Percentiles rank a stretch among this genome's conserved stretches.
These are phyloP conservation scores for Etia nguti DNA, from an alignment of 2,113 vertebrate genomes.

Conservation along the genomic window DNA sequence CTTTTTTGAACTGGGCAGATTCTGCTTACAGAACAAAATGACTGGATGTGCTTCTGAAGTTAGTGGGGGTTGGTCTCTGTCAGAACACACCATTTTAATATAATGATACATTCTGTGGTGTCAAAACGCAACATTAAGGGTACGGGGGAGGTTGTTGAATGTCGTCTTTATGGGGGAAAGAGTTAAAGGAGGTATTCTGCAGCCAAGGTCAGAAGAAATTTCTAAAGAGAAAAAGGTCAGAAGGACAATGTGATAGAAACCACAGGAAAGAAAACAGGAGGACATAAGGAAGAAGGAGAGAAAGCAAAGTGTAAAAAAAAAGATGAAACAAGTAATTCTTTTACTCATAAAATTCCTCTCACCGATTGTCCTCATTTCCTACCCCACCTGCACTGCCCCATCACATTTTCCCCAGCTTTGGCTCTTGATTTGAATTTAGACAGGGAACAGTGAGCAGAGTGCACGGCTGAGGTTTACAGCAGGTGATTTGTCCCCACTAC, in stretches of 20 bases:
- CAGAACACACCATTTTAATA: not conserved
- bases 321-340: constrained; percentile 21
- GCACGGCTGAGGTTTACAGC: constrained; percentile 44
- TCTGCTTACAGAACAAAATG: not conserved
- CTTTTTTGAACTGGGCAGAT: not conserved
- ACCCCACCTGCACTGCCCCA: not conserved
- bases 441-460: constrained; percentile 34
- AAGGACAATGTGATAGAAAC: not conserved
- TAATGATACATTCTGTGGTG: not conserved
- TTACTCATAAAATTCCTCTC: constrained; percentile 3
- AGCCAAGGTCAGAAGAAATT: not conserved
- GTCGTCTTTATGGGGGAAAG: not conserved
- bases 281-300: not conserved
- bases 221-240: not conserved
- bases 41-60: not conserved
- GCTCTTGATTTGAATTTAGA: constrained; percentile 66
- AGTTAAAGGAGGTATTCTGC: not conserved
- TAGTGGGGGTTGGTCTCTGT: not conserved
- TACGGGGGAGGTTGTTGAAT: not conserved
- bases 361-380: not conserved
- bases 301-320: not conserved
- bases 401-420: constrained; percentile 33
- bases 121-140: not conserved
- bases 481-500: constrained; percentile 61
- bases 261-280: not conserved